Evolutionary conservation across 2,113 vertebrate species (phyloP).

Genomic region (Amblyornis subalaris): DNA sequence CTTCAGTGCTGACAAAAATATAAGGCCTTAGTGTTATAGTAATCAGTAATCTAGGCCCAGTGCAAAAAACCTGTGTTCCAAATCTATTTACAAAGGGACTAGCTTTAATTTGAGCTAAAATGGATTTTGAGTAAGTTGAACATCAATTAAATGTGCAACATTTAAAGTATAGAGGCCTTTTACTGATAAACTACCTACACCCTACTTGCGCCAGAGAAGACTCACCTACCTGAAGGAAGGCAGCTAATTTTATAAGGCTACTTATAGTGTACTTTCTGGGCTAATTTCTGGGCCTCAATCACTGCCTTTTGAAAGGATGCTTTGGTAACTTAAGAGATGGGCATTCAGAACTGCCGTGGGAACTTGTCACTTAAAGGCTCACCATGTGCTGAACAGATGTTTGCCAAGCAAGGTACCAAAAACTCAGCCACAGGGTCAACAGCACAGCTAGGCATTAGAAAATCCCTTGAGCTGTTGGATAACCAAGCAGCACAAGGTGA

Average conservation of each 20-base stretch:
- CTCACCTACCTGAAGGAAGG: neutral
- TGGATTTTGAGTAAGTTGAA: neutral
- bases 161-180: neutral
- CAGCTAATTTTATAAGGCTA: neutral
- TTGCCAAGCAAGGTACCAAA: neutral
- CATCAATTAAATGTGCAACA: neutral
- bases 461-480: neutral
- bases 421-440: neutral
- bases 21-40: neutral
- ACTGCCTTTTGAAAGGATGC: neutral
- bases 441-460: neutral
- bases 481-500: neutral
- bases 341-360: neutral
- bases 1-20: neutral
- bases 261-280: neutral
- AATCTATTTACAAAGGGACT: neutral
- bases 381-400: fast-evolving
- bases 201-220: neutral
- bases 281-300: neutral
- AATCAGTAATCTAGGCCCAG: neutral
- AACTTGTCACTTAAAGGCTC: neutral
- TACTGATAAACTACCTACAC: neutral
- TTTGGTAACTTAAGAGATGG: neutral
- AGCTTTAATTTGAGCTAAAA: neutral
- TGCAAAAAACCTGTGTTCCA: neutral